Evolutionary conservation across 2,888 invertebrate species (phyloP), one percentile per base, ranked within the genome.

Genomic region (Yponomeuta cagnagella): DNA sequence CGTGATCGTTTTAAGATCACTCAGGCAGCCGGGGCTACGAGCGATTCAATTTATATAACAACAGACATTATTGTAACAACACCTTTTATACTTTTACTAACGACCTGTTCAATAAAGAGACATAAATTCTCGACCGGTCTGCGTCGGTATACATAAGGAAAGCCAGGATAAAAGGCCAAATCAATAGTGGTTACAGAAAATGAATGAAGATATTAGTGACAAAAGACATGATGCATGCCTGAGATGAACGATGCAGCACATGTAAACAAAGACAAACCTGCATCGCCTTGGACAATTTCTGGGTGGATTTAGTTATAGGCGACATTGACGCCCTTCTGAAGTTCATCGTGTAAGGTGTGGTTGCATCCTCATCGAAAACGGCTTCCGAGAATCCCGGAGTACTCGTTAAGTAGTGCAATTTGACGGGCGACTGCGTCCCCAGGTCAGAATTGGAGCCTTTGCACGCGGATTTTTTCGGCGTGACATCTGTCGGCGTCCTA

Each of bases 231-330:
- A 58, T 2, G 15, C 52, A 58, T 3, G 52, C 52, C 12, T 58
- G 52, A 15, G 15, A 15, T 58, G 52, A 58, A 58, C 12, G 52
- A 58, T 58, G 52, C 52, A 58, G 52, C 52, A 58, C 52, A 58
- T 58, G 52, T 58, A 23, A 43, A 43, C 37, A 12, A 43, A 52
- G 72, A 86, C 92, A 89, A 93, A 97, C 97, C 96, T 97, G 97
- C 97, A 97, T 97, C 48, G 97, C 95, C 83, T 96, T 96, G 1
- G 96, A 95, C 94, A 97, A 95, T 84, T 96, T 94, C 84, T 97
- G 96, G 33, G 97, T 95, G 0, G 97, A 97, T 77, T 96, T 95
- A 0, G 97, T 97, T 71, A 97, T 97, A 1, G 97, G 97, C 15
- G 97, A 97, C 96, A 97, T 97, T 63, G 96, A 96, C 64, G 95